phyloP scores from a whole-genome alignment of 1,140 invertebrate species.

The Mamestra configurata region DNA sequence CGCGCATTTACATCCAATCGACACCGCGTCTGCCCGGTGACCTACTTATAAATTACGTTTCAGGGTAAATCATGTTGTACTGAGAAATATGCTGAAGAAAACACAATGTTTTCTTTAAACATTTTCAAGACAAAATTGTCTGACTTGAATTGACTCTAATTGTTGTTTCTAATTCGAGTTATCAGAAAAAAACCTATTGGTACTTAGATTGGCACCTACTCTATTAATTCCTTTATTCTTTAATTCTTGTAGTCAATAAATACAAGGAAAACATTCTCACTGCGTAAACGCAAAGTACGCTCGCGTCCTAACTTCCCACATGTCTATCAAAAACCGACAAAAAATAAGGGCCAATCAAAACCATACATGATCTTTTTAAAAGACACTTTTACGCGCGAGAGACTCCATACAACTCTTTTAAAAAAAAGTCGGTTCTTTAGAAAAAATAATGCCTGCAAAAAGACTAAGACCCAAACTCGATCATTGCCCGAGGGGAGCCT shows the following conservation, averaged over 20 bases:
- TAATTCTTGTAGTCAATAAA: too few species aligned
- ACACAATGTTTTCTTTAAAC: too few species aligned
- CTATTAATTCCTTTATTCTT: too few species aligned
- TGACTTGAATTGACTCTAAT: too few species aligned
- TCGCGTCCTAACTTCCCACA: neutral
- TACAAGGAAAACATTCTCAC: neutral
- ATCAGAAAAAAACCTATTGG: neutral
- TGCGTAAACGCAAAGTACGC: neutral
- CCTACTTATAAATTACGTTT: slow-evolving; percentile 66
- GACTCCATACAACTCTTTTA: neutral
- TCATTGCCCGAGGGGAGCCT: slow-evolving; percentile 17
- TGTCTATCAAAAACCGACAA: neutral
- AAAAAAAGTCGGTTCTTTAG: neutral
- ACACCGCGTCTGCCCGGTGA: slow-evolving; percentile 68
- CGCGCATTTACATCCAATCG: slow-evolving; percentile 85
- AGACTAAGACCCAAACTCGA: slow-evolving; percentile 12
- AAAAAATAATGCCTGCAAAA: slow-evolving; percentile 5
- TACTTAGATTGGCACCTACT: too few species aligned
- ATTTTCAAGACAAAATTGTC: too few species aligned
- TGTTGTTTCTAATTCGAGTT: too few species aligned
- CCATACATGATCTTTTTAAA: slow-evolving; percentile 12
- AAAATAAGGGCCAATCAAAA: neutral
- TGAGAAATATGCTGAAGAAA: too few species aligned
- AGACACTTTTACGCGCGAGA: neutral
- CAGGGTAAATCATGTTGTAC: slow-evolving; percentile 2